These are phyloP conservation scores for Acleris literana DNA, from an alignment of 2,888 invertebrate species.

Conservation along the genomic window DNA sequence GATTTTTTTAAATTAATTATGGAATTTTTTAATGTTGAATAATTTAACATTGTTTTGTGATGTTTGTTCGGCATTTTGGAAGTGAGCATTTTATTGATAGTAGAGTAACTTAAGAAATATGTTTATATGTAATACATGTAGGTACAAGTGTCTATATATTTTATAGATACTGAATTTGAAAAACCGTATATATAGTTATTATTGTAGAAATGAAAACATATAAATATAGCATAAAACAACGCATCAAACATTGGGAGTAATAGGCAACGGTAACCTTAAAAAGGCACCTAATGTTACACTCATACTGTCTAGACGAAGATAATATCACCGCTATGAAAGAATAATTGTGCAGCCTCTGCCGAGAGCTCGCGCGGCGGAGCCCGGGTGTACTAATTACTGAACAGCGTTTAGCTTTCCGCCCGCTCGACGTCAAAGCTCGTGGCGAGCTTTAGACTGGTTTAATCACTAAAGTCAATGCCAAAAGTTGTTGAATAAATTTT, in stretches of 20 bases:
- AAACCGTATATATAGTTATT: too few species aligned
- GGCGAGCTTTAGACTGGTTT: neutral
- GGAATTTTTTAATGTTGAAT: neutral
- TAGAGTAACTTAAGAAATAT: too few species aligned
- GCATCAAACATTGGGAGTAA: too few species aligned
- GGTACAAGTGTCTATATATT: too few species aligned
- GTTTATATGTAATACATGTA: too few species aligned
- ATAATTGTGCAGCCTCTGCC: neutral
- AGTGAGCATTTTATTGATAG: too few species aligned
- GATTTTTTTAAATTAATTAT: neutral
- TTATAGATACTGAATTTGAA: too few species aligned
- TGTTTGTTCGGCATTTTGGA: too few species aligned
- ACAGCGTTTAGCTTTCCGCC: slow-evolving; percentile 17
- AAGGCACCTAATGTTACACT: too few species aligned
- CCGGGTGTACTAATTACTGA: slow-evolving; percentile 11
- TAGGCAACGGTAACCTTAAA: too few species aligned
- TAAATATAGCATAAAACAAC: too few species aligned
- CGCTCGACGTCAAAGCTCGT: neutral
- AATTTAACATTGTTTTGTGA: neutral
- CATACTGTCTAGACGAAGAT: neutral
- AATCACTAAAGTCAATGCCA: neutral
- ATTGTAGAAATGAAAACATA: too few species aligned
- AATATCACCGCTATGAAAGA: neutral
- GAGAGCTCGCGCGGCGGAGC: neutral
- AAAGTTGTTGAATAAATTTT: neutral